Base-by-base conservation (phyloP, 2,888 invertebrate genomes). In the Polymixis flavicincta region DNA sequence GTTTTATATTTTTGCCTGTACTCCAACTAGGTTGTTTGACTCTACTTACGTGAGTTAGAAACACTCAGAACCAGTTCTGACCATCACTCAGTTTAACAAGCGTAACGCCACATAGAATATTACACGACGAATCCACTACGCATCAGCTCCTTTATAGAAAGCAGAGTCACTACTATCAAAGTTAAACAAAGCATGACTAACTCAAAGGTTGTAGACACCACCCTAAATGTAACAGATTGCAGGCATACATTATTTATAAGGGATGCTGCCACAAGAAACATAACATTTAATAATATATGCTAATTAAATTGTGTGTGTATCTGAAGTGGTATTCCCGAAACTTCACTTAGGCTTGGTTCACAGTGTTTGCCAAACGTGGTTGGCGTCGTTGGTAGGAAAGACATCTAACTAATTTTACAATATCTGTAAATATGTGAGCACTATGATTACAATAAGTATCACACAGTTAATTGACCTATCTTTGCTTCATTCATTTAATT, bases 161-260 rank as follows among this genome's bases (percentile, higher is more conserved):
- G 50, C 54, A 66, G 57, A 67, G 42, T 17, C 42, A 32, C 74
- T 22, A 52, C 71, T 55, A 66, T 72, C 80, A 80, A 80, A 84
- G 75, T 72, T 83, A 50, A 82, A 84, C 82, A 80, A 82, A 84
- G 69, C 81, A 52, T 70, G 50, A 61, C 69, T 19, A 72, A 75
- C 81, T 84, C 75, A 80, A 63, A 84, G 84, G 84, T 75, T 80
- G 72, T 42, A 68, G 64, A 63, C 45, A 59, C 42, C 57, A 64
- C 61, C 71, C 70, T 60, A 60, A 78, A 84, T 80, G 72, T 70
- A 72, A 67, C 82, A 84, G 76, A 84, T 82, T 82, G 84, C 84
- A 71, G n/a, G 9, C 48, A 73, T 82, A 70, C 60, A 82, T 82
- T 76, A 84, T 80, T 84, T 84, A 82, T 84, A 52, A 80, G 69